phyloP scores from a whole-genome alignment of 2,888 invertebrate species.

The Rotaria macrura region DNA sequence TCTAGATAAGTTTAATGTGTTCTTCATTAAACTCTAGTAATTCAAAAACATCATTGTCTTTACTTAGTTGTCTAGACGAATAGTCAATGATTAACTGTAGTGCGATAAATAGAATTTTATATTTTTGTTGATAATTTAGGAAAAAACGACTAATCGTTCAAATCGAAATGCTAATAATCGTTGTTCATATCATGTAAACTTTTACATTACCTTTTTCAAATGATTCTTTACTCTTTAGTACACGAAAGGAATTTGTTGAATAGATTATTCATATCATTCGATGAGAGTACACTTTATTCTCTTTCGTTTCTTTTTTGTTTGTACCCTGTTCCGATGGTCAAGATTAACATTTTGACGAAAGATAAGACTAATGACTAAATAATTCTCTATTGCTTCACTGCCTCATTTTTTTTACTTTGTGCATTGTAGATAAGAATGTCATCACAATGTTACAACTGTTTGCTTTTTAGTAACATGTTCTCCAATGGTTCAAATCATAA shows the following conservation, averaged over 20 bases:
- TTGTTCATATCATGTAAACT: not conserved
- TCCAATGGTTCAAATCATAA: not conserved
- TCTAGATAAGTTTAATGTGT: no score
- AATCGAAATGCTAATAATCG: no score
- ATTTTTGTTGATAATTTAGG: no score
- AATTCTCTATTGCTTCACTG: not conserved
- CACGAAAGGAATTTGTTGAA: not conserved
- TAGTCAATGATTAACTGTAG: no score
- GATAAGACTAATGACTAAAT: not conserved
- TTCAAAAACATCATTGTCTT: no score
- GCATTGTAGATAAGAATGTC: not conserved
- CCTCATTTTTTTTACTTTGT: not conserved
- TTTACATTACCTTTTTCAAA: not conserved
- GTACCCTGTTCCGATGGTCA: not conserved
- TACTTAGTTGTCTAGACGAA: no score
- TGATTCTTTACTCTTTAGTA: not conserved
- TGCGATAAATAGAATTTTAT: no score
- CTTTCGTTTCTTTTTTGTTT: not conserved
- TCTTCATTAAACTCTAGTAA: no score
- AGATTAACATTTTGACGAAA: not conserved
- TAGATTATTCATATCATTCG: not conserved
- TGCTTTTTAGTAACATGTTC: not conserved
- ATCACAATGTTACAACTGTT: not conserved
- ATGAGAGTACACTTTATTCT: no score
- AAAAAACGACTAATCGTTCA: no score